Base-by-base conservation (phyloP, 2,113 vertebrate genomes). In the Salvator merianae region DNA sequence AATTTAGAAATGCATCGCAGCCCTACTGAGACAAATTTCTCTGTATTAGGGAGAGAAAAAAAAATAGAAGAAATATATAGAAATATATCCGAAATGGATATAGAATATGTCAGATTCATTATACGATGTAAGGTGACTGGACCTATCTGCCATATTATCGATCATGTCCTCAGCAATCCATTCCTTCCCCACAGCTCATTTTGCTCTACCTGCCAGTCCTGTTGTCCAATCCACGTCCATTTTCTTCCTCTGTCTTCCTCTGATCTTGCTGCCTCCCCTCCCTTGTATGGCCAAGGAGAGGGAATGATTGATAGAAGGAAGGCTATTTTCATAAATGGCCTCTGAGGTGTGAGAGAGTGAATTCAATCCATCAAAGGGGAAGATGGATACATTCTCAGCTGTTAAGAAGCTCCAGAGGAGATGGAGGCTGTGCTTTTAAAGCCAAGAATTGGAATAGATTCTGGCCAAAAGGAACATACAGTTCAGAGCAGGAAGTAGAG, bases 311-410 rank as follows among this genome's bases (percentile, higher is more conserved):
- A 95, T 83, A 91, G 94, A 82, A 78, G 93, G 83, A 71, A 81
- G 83, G 87, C 93, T 96, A 96, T 97, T 96, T 97, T 94, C 91
- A 96, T 94, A 91, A 81, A 93, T 89, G 90, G 94, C 89, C 95
- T 92, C 4, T 14, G 94, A 96, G 95, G 95, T 96, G 92, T 94
- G 94, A 94, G 93, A 91, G 92, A 90, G 90, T 96, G 93, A 94
- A 90, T 94, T 90, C 87, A 96, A 96, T 93, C 93, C 93, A 92
- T 83, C 55, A 82, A 16, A 88, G 91, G 96, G 96, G 95, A 96
- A 95, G 94, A 85, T 84, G 12, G 83, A 85, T 90, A 90, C 96
- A 95, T 96, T 94, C 96, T 95, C 97, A 98, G 97, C 97, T 98
- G 97, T 96, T 93, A 88, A 88, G 82, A 88, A 84, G 74, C 86